These are phyloP conservation scores for Eupristina koningsbergeri DNA, from an alignment of 1,140 invertebrate genomes.

Conservation along the genomic window DNA sequence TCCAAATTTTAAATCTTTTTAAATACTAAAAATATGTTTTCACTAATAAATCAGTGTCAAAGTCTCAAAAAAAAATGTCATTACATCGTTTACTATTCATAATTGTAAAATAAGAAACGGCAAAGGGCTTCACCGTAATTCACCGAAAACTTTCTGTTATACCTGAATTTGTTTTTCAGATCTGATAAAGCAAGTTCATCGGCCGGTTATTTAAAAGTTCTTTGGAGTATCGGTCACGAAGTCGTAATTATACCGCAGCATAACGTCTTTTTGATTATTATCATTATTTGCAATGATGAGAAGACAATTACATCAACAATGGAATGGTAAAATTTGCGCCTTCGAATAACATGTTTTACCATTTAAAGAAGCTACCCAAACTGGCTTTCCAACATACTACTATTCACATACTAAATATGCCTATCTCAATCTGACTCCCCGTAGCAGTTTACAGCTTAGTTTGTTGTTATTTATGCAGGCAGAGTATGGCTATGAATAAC, in stretches of 20 bases:
- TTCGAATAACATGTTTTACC: not conserved
- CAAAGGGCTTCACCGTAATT: not conserved
- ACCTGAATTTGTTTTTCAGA: not conserved
- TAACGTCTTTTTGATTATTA: slow-evolving; percentile 6
- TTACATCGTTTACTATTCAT: not conserved
- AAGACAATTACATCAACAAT: not conserved
- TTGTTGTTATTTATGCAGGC: slow-evolving; percentile 41
- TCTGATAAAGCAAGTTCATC: not conserved
- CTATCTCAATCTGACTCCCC: not conserved
- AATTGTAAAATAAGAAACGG: not conserved
- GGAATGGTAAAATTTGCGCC: not conserved
- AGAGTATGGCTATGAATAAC: not conserved
- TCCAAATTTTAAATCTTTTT: not conserved
- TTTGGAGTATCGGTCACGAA: not conserved
- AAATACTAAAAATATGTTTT: not conserved
- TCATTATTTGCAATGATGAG: slow-evolving; percentile 16
- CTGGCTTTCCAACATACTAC: not conserved
- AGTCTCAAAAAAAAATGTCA: not conserved
- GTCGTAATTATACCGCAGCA: not conserved
- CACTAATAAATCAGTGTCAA: not conserved
- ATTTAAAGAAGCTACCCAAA: not conserved
- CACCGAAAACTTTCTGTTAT: not conserved
- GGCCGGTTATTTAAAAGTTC: not conserved
- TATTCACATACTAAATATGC: not conserved
- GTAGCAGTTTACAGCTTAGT: not conserved